phyloP scores from a whole-genome alignment of 2,797 vertebrate genomes.

The Hippocampus kuda region DNA sequence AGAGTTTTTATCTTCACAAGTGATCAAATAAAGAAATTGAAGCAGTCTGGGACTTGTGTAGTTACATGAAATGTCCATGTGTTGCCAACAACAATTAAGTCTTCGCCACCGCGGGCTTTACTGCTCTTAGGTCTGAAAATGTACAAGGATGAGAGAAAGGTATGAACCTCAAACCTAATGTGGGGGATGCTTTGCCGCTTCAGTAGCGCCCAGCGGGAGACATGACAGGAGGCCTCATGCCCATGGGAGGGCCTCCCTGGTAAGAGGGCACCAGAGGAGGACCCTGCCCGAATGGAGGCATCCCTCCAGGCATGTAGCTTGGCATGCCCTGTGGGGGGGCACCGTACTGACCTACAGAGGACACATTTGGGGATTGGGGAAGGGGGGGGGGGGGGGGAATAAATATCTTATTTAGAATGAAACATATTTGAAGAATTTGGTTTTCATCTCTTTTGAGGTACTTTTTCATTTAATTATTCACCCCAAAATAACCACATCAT shows the following conservation, averaged over 20 bases:
- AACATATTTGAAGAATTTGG: too few species aligned
- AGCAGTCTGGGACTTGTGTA: conserved; percentile 46
- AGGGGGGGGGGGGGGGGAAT: too few species aligned
- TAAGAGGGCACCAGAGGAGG: conserved; percentile 93
- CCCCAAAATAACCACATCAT: too few species aligned
- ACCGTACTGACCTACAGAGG: conserved; percentile 84
- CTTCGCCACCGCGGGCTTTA: conserved; percentile 79
- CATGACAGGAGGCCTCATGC: conserved; percentile 98
- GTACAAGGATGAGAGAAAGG: conserved; percentile 95
- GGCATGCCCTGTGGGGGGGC: conserved; percentile 94
- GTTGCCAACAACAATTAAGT: conserved; percentile 63
- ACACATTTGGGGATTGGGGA: background rate
- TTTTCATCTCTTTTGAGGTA: too few species aligned
- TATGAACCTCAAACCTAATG: conserved; percentile 99
- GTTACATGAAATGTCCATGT: conserved; percentile 87
- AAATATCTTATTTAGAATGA: too few species aligned
- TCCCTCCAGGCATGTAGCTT: conserved; percentile 88
- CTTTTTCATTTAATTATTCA: too few species aligned
- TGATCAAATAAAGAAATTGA: conserved; percentile 72
- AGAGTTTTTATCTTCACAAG: conserved; percentile 73
- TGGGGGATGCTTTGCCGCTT: conserved; percentile 76
- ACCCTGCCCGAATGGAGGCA: conserved; percentile 93
- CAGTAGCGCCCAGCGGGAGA: conserved; percentile 98
- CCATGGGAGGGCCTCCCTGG: conserved; percentile 94
- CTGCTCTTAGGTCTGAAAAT: conserved; percentile 68